Conservation (phyloP, 2,113 vertebrate species). For the Pseudois nayaur region DNA sequence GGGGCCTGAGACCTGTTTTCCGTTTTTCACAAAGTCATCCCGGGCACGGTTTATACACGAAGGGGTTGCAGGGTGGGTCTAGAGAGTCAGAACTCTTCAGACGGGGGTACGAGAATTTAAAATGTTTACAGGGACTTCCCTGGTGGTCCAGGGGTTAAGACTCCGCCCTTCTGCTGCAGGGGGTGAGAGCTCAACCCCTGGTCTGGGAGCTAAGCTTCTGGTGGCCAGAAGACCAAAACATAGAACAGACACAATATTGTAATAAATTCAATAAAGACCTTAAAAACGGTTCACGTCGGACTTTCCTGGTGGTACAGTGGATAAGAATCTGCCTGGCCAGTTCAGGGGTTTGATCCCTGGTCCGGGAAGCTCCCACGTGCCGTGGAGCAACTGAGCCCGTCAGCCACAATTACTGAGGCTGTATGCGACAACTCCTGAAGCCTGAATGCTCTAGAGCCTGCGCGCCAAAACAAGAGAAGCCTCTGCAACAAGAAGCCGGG, state of each 20-base stretch:
- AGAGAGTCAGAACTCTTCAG: neutral
- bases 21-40: neutral
- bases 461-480: accelerated
- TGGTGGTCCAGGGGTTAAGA: neutral
- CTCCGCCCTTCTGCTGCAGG: neutral
- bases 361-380: neutral
- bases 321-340: neutral
- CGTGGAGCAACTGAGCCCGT: neutral
- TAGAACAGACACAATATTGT: neutral
- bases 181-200: neutral
- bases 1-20: too few species aligned
- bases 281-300: accelerated
- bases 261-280: neutral
- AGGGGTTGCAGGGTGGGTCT: accelerated
- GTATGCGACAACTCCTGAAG: neutral
- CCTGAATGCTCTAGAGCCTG: neutral
- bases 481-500: accelerated
- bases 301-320: neutral
- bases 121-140: neutral
- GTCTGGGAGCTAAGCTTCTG: neutral
- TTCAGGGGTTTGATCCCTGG: neutral
- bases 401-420: neutral
- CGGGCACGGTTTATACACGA: accelerated
- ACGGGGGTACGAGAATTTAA: accelerated
- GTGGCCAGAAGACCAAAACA: neutral